Percentiles rank a stretch among this genome's conserved stretches.
These are phyloP conservation scores for Linyphia triangularis DNA, from an alignment of 2,888 invertebrate species.

Conservation along the genomic window DNA sequence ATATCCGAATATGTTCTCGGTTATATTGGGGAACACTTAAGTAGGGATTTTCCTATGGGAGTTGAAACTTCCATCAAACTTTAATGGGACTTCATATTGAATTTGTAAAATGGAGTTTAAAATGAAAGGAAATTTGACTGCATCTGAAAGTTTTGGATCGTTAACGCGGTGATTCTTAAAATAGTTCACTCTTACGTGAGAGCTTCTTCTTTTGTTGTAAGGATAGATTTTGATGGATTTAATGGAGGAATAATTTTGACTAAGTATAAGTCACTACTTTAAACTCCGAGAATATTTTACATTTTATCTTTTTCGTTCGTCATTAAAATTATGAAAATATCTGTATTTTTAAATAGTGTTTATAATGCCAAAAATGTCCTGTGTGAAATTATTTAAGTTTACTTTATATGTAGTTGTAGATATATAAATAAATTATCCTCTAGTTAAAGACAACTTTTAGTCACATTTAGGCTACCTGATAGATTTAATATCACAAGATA, in stretches of 20 bases:
- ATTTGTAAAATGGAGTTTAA: constrained; percentile 36
- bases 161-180: background rate
- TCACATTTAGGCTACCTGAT: too few relatives aligned
- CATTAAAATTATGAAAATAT: too few relatives aligned
- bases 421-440: too few relatives aligned
- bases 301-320: too few relatives aligned
- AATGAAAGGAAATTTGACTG: background rate
- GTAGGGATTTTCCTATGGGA: background rate
- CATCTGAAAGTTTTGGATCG: background rate
- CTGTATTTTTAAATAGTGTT: too few relatives aligned
- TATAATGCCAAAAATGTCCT: too few relatives aligned
- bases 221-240: background rate
- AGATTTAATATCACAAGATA: too few relatives aligned
- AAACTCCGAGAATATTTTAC: too few relatives aligned
- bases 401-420: too few relatives aligned
- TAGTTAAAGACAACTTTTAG: too few relatives aligned
- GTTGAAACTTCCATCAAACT: constrained; percentile 40
- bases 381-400: too few relatives aligned
- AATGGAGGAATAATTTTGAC: background rate
- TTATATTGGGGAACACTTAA: background rate
- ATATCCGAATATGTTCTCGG: constrained; percentile 25
- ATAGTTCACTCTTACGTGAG: background rate
- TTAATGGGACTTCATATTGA: constrained; percentile 49
- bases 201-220: background rate
- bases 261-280: too few relatives aligned